phyloP scores from a whole-genome alignment of 2,797 vertebrate species.

The Clarias platycephalus region DNA sequence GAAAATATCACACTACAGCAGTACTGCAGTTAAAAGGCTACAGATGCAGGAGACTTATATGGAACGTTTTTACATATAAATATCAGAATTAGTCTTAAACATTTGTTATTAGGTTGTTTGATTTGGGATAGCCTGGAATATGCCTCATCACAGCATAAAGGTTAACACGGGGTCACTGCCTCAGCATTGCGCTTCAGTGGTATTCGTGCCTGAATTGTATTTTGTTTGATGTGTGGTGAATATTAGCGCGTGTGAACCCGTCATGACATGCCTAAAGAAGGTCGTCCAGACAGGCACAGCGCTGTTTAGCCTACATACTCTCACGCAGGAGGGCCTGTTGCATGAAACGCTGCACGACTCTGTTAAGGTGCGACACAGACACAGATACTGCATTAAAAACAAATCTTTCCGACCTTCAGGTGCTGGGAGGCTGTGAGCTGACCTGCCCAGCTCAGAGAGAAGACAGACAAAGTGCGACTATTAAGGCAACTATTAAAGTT shows the following conservation, averaged over 20 bases:
- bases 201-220: background rate
- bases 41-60: background rate
- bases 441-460: conserved; percentile 19
- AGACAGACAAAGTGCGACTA: conserved; percentile 17
- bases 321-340: conserved; percentile 36
- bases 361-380: background rate
- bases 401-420: conserved; percentile 27
- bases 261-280: conserved; percentile 47
- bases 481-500: background rate
- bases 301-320: conserved; percentile 35
- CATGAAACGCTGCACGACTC: conserved; percentile 43
- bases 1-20: background rate
- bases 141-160: background rate
- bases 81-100: background rate
- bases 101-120: background rate
- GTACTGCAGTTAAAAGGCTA: background rate
- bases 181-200: background rate
- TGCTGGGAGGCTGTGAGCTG: conserved; percentile 30
- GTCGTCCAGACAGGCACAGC: conserved; percentile 34
- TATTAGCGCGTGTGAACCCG: conserved; percentile 19
- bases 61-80: background rate
- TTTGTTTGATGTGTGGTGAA: background rate
- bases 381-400: conserved; percentile 12
- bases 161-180: background rate
- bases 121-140: background rate